Evolutionary conservation across 2,113 vertebrate genomes (phyloP), one percentile per base, ranked within the genome.

Genomic region (Gasterosteus aculeatus): DNA sequence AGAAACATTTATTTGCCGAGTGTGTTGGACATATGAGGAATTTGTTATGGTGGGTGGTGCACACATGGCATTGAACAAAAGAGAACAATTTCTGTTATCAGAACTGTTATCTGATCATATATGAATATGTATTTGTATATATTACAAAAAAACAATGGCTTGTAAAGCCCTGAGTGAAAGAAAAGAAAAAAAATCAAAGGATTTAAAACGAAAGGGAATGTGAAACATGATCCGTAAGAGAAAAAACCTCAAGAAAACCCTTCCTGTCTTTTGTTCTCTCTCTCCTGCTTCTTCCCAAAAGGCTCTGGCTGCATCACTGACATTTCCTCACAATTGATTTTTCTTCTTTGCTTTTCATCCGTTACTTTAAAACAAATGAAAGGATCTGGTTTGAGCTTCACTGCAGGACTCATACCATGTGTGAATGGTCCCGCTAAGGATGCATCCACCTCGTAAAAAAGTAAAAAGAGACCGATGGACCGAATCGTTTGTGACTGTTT

Each of bases 261-360:
- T 83, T 72, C 42, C 72, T 80, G 14, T 56, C 47, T 75, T 69
- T 8, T 39, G 72, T 49, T 73, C 39, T 47, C 46, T 56, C 66
- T 73, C 56, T 44, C 66, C 71, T 77, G 64, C 35, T 26, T 69
- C 59, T 80, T 69, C 75, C 73, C 76, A 61, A 38, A 75, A 84
- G 75, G 5, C 59, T 77, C 8, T 4, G 51, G 60, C 77, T 75
- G 68, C 82, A 80, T 33, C 2, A 65, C 75, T 88, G 84, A 86
- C 84, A 85, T 89, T 89, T 91, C 47, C 60, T 38, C 51, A 53
- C 46, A 62, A 88, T 77, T 62, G 78, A 86, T 82, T 78, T 79
- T 78, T 59, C 19, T 61, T 57, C 33, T 10, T 71, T 19, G 49
- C 74, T 80, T 82, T 75, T 51, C 19, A n/a, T 51, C 47, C 19